These are phyloP conservation scores for Sympetrum striolatum DNA, from an alignment of 2,888 invertebrate genomes.

Conservation along the genomic window DNA sequence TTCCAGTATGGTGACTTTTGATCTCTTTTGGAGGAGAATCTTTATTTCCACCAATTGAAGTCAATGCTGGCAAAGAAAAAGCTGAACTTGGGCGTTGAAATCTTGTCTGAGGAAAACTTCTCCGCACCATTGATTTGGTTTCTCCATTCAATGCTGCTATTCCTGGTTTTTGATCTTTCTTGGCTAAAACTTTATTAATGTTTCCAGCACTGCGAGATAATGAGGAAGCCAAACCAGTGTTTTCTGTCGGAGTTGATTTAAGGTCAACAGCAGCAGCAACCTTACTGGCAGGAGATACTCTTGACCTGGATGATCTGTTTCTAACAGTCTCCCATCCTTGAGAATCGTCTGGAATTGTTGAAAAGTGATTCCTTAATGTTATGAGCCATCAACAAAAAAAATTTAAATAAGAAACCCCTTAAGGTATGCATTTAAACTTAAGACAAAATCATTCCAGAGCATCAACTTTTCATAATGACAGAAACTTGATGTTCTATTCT, in stretches of 20 bases:
- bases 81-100: slow-evolving; percentile 85
- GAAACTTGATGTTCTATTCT: too few relatives aligned
- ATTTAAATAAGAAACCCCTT: neutral
- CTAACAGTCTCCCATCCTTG: slow-evolving; percentile 89
- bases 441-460: too few relatives aligned
- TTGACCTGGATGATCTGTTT: slow-evolving; percentile 66
- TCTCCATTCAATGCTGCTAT: slow-evolving; percentile 29
- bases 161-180: slow-evolving; percentile 10
- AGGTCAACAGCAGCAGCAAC: slow-evolving; percentile 46
- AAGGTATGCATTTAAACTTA: too few relatives aligned
- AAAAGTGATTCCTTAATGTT: neutral
- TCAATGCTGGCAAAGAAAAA: slow-evolving; percentile 79
- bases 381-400: neutral
- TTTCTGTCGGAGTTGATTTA: neutral
- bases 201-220: slow-evolving; percentile 52
- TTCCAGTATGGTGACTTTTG: neutral
- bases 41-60: slow-evolving; percentile 42
- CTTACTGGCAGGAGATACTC: slow-evolving; percentile 58
- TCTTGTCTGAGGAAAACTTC: slow-evolving; percentile 64
- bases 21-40: slow-evolving; percentile 4
- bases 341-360: slow-evolving; percentile 53
- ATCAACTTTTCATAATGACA: too few relatives aligned
- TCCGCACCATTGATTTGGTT: slow-evolving; percentile 34
- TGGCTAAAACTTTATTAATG: slow-evolving; percentile 47
- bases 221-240: slow-evolving; percentile 55